A percentile compares a stretch with the other conserved stretches of the same genome.
Conservation (phyloP, 2,888 invertebrate species). For the Actias luna region DNA sequence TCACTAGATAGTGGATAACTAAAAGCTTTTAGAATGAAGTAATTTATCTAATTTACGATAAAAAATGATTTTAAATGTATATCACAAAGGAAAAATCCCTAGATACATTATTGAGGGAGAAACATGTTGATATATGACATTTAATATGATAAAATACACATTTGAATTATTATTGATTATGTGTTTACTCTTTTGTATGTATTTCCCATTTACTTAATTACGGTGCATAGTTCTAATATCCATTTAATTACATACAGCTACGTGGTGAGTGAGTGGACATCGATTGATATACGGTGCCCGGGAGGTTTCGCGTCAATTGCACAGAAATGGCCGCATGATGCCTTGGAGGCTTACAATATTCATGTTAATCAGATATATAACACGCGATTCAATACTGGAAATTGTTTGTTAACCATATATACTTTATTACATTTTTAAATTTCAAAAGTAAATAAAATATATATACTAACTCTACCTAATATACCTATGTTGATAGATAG, state of each 20-base stretch:
- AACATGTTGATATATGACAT: neutral
- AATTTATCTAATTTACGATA: too few species aligned
- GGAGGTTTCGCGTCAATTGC: constrained; percentile 30
- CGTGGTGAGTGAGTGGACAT: constrained; percentile 14
- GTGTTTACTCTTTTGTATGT: neutral
- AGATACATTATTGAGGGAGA: too few species aligned
- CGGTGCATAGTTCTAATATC: neutral
- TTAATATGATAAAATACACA: neutral
- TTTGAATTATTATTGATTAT: neutral
- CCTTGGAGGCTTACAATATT: constrained; percentile 27
- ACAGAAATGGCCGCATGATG: constrained; percentile 30
- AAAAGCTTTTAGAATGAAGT: too few species aligned
- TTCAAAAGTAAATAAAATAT: neutral
- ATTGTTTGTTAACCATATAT: too few species aligned
- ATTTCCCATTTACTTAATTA: neutral
- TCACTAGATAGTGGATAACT: too few species aligned
- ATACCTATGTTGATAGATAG: too few species aligned
- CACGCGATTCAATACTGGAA: neutral
- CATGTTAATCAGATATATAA: neutral
- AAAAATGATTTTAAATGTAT: too few species aligned
- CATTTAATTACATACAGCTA: neutral
- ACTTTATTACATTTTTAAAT: too few species aligned
- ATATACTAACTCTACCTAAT: too few species aligned
- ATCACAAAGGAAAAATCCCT: too few species aligned
- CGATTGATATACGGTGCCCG: constrained; percentile 44